These are phyloP conservation scores for Harpagifer antarcticus DNA, from an alignment of 2,797 vertebrate genomes.

Conservation along the genomic window DNA sequence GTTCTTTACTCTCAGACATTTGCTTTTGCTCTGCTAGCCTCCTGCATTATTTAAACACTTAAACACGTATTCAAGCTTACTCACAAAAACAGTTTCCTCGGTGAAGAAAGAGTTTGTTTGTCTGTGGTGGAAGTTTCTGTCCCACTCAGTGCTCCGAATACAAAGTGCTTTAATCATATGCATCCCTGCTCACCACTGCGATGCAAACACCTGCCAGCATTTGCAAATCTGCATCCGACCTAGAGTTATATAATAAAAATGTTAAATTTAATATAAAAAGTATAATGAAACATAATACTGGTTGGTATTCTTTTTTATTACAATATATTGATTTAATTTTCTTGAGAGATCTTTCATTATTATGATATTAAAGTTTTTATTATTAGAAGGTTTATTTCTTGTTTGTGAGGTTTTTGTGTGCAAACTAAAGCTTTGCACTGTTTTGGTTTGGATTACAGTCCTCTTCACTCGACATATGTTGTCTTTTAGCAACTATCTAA, in stretches of 20 bases:
- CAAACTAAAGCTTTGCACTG: conserved; percentile 12
- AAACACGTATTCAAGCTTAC: conserved; percentile 19
- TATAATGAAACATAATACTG: background rate
- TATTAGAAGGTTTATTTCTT: background rate
- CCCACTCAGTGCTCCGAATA: conserved; percentile 42
- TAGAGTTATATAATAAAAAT: background rate
- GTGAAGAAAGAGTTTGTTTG: conserved; percentile 44
- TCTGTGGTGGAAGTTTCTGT: conserved; percentile 38
- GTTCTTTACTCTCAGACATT: conserved; percentile 17
- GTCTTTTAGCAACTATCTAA: conserved; percentile 31
- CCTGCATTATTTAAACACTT: conserved; percentile 14
- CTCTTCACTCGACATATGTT: conserved; percentile 35
- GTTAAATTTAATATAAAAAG: conserved; percentile 8
- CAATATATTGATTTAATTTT: background rate
- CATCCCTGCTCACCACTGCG: conserved; percentile 19
- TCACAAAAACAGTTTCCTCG: conserved; percentile 39
- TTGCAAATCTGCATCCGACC: conserved; percentile 21
- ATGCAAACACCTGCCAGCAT: conserved; percentile 36
- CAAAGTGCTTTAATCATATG: conserved; percentile 51
- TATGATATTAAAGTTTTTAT: background rate
- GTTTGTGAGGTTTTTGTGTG: conserved; percentile 2
- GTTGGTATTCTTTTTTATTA: background rate
- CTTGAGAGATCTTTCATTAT: background rate
- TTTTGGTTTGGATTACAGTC: conserved; percentile 33
- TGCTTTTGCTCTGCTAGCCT: conserved; percentile 27